Evolutionary conservation across 2,888 invertebrate genomes (phyloP), one percentile per base, ranked within the genome.

Genomic region (Drosophila multiciliata): DNA sequence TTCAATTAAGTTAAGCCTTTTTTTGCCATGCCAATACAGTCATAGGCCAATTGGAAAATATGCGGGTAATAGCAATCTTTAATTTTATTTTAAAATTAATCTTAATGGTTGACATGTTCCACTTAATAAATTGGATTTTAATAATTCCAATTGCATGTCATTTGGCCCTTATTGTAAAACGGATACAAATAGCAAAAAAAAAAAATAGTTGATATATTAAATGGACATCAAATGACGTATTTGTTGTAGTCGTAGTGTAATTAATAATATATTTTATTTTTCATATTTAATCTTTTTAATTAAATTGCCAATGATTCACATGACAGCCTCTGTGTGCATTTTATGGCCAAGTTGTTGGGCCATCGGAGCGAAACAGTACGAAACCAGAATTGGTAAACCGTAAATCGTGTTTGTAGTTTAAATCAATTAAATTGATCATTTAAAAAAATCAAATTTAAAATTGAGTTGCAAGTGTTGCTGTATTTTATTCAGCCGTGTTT

Each of bases 261-360:
- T 83, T 74, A 83, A 85, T 83, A 78, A 83, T 83, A 85, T 85
- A 89, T 87, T 83, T 80, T 81, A 83, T 87, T 83, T 88, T 82
- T 83, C 80, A 89, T 87, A 82, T 89, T 89, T 82, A 89, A 87
- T 89, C 83, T 85, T 83, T 87, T 85, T 75, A 87, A 87, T 87
- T 87, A 87, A 89, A 89, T 82, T 88, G 72, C 58, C 58, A 74
- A 75, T 73, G 74, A 83, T 82, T 82, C 78, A 78, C 82, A 73
- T 69, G 60, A 54, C 48, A 33, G 61, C 48, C 60, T 45, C 59
- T 45, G 23, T 40, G 48, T 36, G 53, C 35, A 63, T 60, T 75
- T 72, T 54, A 54, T 64, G 62, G 53, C 48, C 49, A 78, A 73
- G 63, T 74, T 72, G 66, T 60, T 68, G 35, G 52, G 48, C 40